Base-by-base conservation (phyloP, 2,113 vertebrate genomes). In the Leucopsar rothschildi region DNA sequence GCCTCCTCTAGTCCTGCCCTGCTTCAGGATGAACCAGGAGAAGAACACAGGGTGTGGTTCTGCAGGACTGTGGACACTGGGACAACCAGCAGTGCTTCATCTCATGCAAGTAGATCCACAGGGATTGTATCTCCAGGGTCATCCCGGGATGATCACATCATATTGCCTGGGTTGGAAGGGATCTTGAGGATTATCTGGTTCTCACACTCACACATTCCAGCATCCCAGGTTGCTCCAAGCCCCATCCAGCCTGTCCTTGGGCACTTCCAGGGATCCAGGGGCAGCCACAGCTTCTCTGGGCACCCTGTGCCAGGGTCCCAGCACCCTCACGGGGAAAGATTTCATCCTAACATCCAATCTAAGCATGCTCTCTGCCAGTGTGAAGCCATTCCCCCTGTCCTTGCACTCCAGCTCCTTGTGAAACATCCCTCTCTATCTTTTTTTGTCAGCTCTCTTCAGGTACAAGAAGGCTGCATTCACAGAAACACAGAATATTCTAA, bases 181-280 rank as follows among this genome's bases (percentile, higher is more conserved):
- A 20, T 10, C 10, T 33, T 19, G 20, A 20, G 10, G 16, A 42
- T 70, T 11, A 10, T 28, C 35, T 37, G 3, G 3, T 49, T 63
- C n/a, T 63, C 39, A 28, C 4, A 14, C 33, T 6, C 16, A 33
- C 29, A 42, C 0, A 1, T 69, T 20, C 18, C 56, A 37, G 9
- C 1, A 0, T 1, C 8, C 42, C 64, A 56, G 22, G 7, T 0
- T 33, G 25, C 35, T 37, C 25, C 29, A 13, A 55, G 4, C 14
- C 8, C 11, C 0, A 0, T 47, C 40, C 14, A 69, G 0, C 8
- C 47, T 23, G 63, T 22, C 35, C 49, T 63, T 33, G 40, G 18
- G 0, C 25, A 49, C 11, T 69, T 0, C 29, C 55, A 89, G 70
- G 40, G 21, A 40, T 61, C 44, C 37, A 66, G 39, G 25, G 18